Evolutionary conservation across 2,797 vertebrate genomes (phyloP).

Genomic region (Benthosema pterotum): DNA sequence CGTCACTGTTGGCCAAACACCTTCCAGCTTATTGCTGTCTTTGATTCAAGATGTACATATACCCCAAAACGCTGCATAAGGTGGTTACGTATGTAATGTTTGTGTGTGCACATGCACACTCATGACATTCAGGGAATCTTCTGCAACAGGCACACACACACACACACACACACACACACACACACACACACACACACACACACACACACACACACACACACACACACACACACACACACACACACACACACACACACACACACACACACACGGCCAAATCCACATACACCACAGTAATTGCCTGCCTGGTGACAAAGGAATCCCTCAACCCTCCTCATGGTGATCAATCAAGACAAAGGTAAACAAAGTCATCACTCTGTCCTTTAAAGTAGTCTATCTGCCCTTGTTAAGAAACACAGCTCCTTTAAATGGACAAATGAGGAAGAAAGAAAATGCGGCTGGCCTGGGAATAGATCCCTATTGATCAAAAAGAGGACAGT

Average conservation of each 20-base stretch:
- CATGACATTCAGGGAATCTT: too few relatives aligned
- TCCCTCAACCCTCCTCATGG: slow-evolving; percentile 58
- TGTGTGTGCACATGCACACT: too few relatives aligned
- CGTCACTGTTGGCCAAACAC: slow-evolving; percentile 54
- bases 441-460: slow-evolving; percentile 25
- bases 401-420: slow-evolving; percentile 60
- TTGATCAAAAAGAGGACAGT: slow-evolving; percentile 34
- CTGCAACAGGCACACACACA: too few relatives aligned
- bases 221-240: slow-evolving; percentile 29
- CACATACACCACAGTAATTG: slow-evolving; percentile 55
- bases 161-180: too few relatives aligned
- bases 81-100: background rate
- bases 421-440: slow-evolving; percentile 52
- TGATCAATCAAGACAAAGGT: slow-evolving; percentile 70
- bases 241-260: slow-evolving; percentile 23
- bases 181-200: too few relatives aligned
- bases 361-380: slow-evolving; percentile 60
- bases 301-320: slow-evolving; percentile 61
- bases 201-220: slow-evolving; percentile 5
- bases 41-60: slow-evolving; percentile 48
- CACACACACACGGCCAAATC: slow-evolving; percentile 19
- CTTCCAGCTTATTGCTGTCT: slow-evolving; percentile 47
- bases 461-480: slow-evolving; percentile 39
- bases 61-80: slow-evolving; percentile 37
- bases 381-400: slow-evolving; percentile 61